A percentile compares a stretch with the other conserved stretches of the same genome.
These are phyloP conservation scores for Orthosia gracilis DNA, from an alignment of 2,888 invertebrate species.

Conservation along the genomic window DNA sequence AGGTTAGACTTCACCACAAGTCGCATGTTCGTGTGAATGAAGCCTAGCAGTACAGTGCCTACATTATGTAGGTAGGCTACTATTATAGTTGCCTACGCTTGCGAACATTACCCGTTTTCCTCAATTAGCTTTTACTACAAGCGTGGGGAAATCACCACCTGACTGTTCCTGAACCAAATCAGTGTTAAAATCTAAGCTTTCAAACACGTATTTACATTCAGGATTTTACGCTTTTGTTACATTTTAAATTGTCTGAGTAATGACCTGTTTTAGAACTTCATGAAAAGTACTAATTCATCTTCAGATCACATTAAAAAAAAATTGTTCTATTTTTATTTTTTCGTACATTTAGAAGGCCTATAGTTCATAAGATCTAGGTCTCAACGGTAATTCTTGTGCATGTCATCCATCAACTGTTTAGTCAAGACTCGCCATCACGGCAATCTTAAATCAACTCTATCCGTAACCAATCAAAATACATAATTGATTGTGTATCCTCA, in stretches of 20 bases:
- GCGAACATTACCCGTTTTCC: constrained; percentile 28
- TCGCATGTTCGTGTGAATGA: neutral
- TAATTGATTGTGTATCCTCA: constrained; percentile 17
- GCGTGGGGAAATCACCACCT: neutral
- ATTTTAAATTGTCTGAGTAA: neutral
- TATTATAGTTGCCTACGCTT: neutral
- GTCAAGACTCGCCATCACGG: neutral
- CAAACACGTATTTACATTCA: neutral
- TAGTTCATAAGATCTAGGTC: neutral
- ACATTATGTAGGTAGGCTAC: neutral
- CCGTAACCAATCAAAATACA: constrained; percentile 8
- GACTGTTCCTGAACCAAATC: constrained; percentile 12
- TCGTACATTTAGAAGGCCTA: neutral
- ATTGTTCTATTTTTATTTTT: neutral
- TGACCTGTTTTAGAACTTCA: neutral
- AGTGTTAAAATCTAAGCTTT: neutral
- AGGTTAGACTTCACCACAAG: neutral
- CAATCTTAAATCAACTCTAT: constrained; percentile 31
- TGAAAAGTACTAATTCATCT: neutral
- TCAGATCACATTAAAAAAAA: neutral
- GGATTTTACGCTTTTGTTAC: neutral
- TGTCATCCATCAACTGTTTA: constrained; percentile 5
- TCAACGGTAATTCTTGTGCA: neutral
- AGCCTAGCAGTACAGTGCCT: neutral
- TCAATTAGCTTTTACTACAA: constrained; percentile 26